Conservation (phyloP, 2,113 vertebrate genomes). For the Cottus gobio region DNA sequence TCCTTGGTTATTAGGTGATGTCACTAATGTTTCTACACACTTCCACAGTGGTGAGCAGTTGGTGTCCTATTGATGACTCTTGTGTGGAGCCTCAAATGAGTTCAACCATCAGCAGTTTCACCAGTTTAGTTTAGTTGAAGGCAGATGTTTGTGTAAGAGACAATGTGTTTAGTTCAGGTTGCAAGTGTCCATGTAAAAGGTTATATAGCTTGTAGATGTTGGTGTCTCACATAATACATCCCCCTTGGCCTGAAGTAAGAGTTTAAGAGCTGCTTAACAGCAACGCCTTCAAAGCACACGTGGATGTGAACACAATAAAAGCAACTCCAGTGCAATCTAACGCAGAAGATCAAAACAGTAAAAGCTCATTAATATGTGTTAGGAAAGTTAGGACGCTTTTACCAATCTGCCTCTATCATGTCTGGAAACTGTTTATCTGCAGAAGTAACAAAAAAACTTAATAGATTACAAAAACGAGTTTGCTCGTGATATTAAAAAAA, state of each 20-base stretch:
- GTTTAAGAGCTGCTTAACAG: background rate
- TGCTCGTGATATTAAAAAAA: background rate
- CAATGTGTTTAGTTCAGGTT: background rate
- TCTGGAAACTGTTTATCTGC: background rate
- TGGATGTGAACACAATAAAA: background rate
- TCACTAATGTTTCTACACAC: background rate
- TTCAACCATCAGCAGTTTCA: background rate
- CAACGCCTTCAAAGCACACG: background rate
- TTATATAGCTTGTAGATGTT: background rate
- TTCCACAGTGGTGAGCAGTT: too few relatives aligned
- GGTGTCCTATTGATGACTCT: constrained; percentile 36
- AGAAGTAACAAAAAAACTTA: background rate
- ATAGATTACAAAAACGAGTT: background rate
- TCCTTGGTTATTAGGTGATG: background rate
- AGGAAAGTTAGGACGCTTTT: background rate
- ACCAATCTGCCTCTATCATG: background rate
- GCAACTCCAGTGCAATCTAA: background rate
- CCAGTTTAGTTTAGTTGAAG: background rate
- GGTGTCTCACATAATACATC: background rate
- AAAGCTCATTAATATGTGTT: background rate
- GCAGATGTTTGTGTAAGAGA: background rate
- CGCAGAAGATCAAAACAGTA: background rate
- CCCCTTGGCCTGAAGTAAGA: background rate
- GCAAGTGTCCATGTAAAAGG: background rate
- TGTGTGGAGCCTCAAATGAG: background rate